A percentile compares a stretch with the other conserved stretches of the same genome.
Conservation (phyloP, 2,113 vertebrate genomes). For the Colistium nudipinnis region DNA sequence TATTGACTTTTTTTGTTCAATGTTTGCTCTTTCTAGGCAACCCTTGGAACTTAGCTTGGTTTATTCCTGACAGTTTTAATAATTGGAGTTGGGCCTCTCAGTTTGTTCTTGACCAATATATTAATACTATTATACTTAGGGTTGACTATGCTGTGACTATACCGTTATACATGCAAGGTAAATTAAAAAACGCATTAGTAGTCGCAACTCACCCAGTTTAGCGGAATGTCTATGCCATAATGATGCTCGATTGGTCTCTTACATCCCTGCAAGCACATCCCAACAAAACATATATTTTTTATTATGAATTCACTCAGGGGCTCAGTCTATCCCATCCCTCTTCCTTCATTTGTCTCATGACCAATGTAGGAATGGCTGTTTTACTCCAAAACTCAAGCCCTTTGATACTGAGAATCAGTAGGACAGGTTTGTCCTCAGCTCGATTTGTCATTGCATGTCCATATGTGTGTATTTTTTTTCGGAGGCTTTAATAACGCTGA, state of each 20-base stretch:
- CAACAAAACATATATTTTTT: background rate
- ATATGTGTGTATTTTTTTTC: background rate
- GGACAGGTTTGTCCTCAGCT: background rate
- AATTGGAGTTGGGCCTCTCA: background rate
- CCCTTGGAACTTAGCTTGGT: background rate
- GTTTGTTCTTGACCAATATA: no score
- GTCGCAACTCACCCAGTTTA: background rate
- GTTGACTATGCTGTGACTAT: no score
- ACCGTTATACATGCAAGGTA: background rate
- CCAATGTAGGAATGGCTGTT: background rate
- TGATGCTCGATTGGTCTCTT: background rate
- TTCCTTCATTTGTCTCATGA: background rate
- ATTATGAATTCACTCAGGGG: background rate
- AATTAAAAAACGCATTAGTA: background rate
- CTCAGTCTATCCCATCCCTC: background rate
- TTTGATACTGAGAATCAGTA: background rate
- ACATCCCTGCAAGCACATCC: background rate
- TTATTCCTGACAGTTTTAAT: background rate
- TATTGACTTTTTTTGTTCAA: slow-evolving; percentile 7
- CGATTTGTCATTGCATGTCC: background rate
- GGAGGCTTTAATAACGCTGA: slow-evolving; percentile 5
- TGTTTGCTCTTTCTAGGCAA: background rate
- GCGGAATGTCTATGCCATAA: background rate
- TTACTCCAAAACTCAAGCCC: background rate
- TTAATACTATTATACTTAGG: no score